Evolutionary conservation across 1,140 invertebrate genomes (phyloP).

Genomic region (Ips typographus): DNA sequence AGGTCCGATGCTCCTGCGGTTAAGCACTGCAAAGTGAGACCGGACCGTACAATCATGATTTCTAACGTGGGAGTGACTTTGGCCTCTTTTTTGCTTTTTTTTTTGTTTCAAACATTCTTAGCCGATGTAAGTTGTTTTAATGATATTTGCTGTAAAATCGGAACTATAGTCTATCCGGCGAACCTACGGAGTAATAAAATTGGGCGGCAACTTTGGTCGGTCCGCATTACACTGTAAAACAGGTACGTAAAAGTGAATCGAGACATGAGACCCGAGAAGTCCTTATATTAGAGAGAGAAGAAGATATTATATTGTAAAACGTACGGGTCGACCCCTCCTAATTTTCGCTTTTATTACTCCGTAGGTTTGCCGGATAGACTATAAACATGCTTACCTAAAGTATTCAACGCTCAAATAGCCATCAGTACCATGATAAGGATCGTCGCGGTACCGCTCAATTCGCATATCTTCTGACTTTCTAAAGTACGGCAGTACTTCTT

Average conservation of each 20-base stretch:
- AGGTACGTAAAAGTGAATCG: too few relatives aligned
- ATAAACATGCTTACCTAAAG: slow-evolving; percentile 53
- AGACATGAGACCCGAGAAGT: too few relatives aligned
- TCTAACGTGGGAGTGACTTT: slow-evolving; percentile 19
- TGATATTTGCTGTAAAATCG: too few relatives aligned
- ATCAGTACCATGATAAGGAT: slow-evolving; percentile 68
- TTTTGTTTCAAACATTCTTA: slow-evolving; percentile 1
- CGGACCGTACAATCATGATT: slow-evolving; percentile 5
- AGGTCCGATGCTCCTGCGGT: slow-evolving; percentile 18
- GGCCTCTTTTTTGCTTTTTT: slow-evolving; percentile 20
- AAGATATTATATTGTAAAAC: too few relatives aligned
- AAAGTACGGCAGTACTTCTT: slow-evolving; percentile 81
- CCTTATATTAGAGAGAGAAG: too few relatives aligned
- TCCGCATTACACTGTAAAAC: too few relatives aligned
- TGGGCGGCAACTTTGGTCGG: too few relatives aligned
- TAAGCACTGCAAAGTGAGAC: slow-evolving; percentile 1
- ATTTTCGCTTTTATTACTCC: too few relatives aligned
- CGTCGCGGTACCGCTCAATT: slow-evolving; percentile 60
- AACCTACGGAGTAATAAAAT: too few relatives aligned
- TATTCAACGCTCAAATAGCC: slow-evolving; percentile 70
- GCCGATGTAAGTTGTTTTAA: neutral
- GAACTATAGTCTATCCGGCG: neutral
- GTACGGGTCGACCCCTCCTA: too few relatives aligned
- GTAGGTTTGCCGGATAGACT: neutral
- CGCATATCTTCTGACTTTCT: slow-evolving; percentile 71